phyloP scores from a whole-genome alignment of 1,140 invertebrate genomes.

The Drosophila sturtevanti region DNA sequence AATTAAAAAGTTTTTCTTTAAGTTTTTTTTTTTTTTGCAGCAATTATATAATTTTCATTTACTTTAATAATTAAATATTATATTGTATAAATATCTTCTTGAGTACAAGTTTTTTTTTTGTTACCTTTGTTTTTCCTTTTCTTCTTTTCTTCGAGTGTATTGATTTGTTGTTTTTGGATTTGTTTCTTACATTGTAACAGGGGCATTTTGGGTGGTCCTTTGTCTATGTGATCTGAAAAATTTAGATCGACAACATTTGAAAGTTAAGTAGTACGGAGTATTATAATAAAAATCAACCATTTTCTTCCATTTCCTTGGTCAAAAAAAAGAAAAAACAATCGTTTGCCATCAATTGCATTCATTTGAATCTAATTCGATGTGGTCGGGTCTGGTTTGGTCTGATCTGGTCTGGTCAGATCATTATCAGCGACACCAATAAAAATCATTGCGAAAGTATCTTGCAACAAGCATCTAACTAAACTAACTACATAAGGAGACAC shows the following conservation, averaged over 20 bases:
- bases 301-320: background rate
- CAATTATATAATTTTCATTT: too few relatives aligned
- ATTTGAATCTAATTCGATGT: background rate
- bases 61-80: too few relatives aligned
- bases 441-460: conserved; percentile 68
- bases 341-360: conserved; percentile 6
- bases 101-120: too few relatives aligned
- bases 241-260: background rate
- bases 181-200: background rate
- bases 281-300: background rate
- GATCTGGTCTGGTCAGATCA: too few relatives aligned
- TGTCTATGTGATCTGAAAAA: background rate
- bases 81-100: too few relatives aligned
- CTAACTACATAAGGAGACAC: conserved; percentile 43
- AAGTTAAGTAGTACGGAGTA: background rate
- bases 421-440: conserved; percentile 62
- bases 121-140: too few relatives aligned
- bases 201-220: conserved; percentile 3
- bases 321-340: too few relatives aligned
- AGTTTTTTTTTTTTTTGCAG: too few relatives aligned
- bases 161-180: too few relatives aligned
- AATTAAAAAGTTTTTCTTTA: too few relatives aligned
- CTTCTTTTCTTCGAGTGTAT: background rate
- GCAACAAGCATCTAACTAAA: conserved; percentile 36
- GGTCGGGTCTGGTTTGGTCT: too few relatives aligned